Base-by-base conservation (phyloP, 2,888 invertebrate species). In the Oegoconia quadripuncta region DNA sequence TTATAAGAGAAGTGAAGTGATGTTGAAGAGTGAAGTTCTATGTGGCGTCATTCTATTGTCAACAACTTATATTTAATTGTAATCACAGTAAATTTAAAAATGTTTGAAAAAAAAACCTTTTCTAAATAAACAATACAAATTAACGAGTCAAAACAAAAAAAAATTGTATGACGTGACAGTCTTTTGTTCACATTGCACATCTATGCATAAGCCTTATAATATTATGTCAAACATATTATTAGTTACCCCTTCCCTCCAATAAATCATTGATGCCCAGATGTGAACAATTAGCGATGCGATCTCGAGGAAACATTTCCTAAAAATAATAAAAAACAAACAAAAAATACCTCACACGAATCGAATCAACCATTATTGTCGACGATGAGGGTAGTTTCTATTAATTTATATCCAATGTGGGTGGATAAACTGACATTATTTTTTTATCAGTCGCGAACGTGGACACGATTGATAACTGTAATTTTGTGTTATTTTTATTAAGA, bases 371-470 rank as follows among this genome's bases (percentile, higher is more conserved):
- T 79, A 83, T 84, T 82, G 82, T 76, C 80, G 77, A 79, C 55
- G 71, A 86, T 84, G 75, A 74, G 86, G 86, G 84, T 69, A 74
- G 72, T 76, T 77, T 79, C 80, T 86, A 86, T 86, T 87, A 87
- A 86, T 87, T 87, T 87, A 84, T 84, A 78, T 73, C 81, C 84
- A 72, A 86, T 86, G 87, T 86, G 87, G 87, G 86, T 82, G 87
- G 86, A 78, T 84, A 84, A 54, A 71, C 80, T 76, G 74, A 73
- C 65, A 87, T 87, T 84, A 84, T 73, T 75, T 78, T 75, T 76
- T 74, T 74, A 67, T 64, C 58, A 63, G 57, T 72, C 70, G 64
- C 61, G 54, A 72, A 67, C 64, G 57, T 66, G 64, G 51, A 52
- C 63, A 49, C 45, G 46, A 49, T 41, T 55, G 48, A 79, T 75